Percentiles rank a stretch among this genome's conserved stretches.
phyloP scores from a whole-genome alignment of 2,113 vertebrate genomes.

The Pongo abelii region DNA sequence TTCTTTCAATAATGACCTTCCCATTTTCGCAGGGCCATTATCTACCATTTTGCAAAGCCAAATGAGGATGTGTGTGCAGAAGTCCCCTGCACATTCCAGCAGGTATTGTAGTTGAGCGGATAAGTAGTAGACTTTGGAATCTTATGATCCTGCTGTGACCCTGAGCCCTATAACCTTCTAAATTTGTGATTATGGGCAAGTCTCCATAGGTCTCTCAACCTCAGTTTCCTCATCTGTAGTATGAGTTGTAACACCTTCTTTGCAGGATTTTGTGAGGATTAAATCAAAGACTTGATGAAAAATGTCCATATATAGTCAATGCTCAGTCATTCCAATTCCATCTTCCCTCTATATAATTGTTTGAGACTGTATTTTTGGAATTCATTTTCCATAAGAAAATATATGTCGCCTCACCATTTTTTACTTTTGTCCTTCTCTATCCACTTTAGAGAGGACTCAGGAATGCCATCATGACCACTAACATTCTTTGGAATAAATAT shows the following conservation, averaged over 20 bases:
- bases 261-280: neutral
- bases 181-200: neutral
- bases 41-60: no score
- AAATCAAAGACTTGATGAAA: neutral
- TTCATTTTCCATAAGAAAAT: neutral
- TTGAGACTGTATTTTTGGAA: neutral
- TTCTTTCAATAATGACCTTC: neutral
- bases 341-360: neutral
- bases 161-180: neutral
- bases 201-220: neutral
- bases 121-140: neutral
- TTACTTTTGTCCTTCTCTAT: neutral
- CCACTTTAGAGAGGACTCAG: neutral
- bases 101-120: neutral
- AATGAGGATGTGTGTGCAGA: neutral
- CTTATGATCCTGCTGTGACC: neutral
- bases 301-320: neutral
- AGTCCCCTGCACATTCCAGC: neutral
- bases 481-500: neutral
- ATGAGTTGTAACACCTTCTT: neutral
- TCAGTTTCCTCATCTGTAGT: rapidly evolving
- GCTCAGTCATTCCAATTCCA: neutral
- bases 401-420: no score
- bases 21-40: neutral
- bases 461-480: neutral